Conservation (phyloP, 2,888 invertebrate species). For the Trichopoda pennipes region DNA sequence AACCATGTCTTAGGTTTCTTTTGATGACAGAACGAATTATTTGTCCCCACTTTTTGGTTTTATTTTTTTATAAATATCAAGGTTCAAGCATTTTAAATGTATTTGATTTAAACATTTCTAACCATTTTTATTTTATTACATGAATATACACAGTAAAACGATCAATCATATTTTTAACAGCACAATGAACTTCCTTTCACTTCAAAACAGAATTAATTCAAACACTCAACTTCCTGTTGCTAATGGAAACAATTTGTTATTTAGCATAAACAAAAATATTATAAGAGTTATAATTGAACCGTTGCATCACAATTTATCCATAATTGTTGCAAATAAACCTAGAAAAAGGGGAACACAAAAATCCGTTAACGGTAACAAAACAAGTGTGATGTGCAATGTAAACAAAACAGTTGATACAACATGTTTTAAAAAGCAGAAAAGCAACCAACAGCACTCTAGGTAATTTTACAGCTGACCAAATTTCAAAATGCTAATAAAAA, state of each 20-base stretch:
- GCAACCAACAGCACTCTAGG: constrained; percentile 2
- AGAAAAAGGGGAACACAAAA: constrained; percentile 23
- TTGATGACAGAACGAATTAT: no score
- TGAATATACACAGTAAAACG: no score
- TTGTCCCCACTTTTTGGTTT: no score
- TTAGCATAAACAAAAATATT: constrained; percentile 43
- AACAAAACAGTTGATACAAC: constrained; percentile 33
- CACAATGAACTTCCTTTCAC: constrained; percentile 34
- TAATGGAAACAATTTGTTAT: constrained; percentile 22
- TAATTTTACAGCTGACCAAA: constrained; percentile 58
- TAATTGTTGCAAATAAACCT: constrained; percentile 36
- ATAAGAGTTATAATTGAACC: constrained; percentile 36
- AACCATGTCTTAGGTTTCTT: no score
- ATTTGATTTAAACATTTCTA: no score
- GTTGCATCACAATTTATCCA: constrained; percentile 43
- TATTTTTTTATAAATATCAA: neutral
- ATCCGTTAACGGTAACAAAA: constrained; percentile 62
- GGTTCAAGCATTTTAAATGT: no score
- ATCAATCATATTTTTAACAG: no score
- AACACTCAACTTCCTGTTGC: constrained; percentile 50
- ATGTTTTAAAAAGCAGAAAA: constrained; percentile 12
- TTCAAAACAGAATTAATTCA: constrained; percentile 6
- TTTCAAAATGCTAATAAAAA: constrained; percentile 27
- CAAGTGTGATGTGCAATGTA: constrained; percentile 54
- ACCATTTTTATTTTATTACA: no score